These are phyloP conservation scores for Brachyopa scutellaris DNA, from an alignment of 2,888 invertebrate genomes.

Conservation along the genomic window DNA sequence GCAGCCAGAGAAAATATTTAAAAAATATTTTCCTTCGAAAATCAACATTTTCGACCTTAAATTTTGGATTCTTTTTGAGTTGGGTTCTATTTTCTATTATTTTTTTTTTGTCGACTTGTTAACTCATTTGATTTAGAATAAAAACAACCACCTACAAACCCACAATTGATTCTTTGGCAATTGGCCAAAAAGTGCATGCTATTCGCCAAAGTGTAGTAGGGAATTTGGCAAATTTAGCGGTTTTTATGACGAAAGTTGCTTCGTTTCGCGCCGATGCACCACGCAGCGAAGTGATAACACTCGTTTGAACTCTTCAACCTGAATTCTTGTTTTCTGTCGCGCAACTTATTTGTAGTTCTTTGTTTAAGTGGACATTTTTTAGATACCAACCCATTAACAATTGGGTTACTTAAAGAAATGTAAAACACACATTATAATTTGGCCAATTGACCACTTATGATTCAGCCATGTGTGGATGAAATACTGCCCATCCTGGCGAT, in stretches of 20 bases:
- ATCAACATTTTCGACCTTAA: constrained; percentile 63
- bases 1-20: constrained; percentile 10
- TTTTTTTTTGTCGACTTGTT: background rate
- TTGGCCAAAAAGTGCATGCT: constrained; percentile 31
- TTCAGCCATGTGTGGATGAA: constrained; percentile 25
- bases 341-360: constrained; percentile 13
- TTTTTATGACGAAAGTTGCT: constrained; percentile 54
- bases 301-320: constrained; percentile 44
- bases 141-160: constrained; percentile 63
- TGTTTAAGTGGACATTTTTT: constrained; percentile 30
- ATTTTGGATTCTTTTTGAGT: constrained; percentile 37
- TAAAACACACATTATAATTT: too few relatives aligned
- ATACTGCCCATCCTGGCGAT: constrained; percentile 11
- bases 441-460: background rate
- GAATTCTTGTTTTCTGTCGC: constrained; percentile 55
- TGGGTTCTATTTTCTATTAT: background rate
- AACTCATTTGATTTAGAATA: constrained; percentile 36
- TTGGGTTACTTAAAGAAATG: constrained; percentile 12
- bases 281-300: background rate
- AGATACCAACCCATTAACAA: constrained; percentile 31
- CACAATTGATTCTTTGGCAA: constrained; percentile 26
- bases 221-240: constrained; percentile 62
- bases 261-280: constrained; percentile 36
- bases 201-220: background rate
- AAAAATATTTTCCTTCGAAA: constrained; percentile 57